Conservation (phyloP, 1,140 invertebrate species). For the Nomia melanderi region DNA sequence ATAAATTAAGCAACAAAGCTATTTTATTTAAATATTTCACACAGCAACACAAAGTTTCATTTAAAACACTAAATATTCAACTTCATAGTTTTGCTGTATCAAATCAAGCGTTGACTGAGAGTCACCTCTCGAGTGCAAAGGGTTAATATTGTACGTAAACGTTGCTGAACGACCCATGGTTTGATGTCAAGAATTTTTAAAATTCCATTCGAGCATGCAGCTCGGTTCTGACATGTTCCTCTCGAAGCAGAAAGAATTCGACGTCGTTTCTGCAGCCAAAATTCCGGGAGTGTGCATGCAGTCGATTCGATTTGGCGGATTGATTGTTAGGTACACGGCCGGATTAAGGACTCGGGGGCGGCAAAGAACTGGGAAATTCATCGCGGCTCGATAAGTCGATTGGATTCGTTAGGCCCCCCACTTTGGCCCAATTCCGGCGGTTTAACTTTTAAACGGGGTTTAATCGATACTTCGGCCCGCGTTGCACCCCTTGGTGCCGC, state of each 20-base stretch:
- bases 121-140: no score
- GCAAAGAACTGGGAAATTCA: constrained; percentile 31
- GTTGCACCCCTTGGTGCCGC: neutral
- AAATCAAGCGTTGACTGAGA: no score
- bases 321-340: constrained; percentile 32
- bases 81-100: no score
- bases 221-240: no score
- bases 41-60: no score
- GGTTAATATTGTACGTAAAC: no score
- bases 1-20: no score
- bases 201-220: no score
- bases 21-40: no score
- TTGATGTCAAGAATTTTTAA: no score
- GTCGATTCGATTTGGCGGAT: constrained; percentile 24
- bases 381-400: constrained; percentile 43
- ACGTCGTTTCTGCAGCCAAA: neutral
- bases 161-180: no score
- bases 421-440: constrained; percentile 42
- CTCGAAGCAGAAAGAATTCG: neutral
- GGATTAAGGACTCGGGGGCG: constrained; percentile 18
- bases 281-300: neutral
- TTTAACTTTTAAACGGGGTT: constrained; percentile 39
- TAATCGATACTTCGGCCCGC: constrained; percentile 39
- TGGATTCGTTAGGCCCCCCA: constrained; percentile 39
- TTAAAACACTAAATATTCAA: no score